Percentiles rank a stretch among this genome's conserved stretches.
Conservation (phyloP, 2,888 invertebrate species). For the Archaeoteleia sp. region DNA sequence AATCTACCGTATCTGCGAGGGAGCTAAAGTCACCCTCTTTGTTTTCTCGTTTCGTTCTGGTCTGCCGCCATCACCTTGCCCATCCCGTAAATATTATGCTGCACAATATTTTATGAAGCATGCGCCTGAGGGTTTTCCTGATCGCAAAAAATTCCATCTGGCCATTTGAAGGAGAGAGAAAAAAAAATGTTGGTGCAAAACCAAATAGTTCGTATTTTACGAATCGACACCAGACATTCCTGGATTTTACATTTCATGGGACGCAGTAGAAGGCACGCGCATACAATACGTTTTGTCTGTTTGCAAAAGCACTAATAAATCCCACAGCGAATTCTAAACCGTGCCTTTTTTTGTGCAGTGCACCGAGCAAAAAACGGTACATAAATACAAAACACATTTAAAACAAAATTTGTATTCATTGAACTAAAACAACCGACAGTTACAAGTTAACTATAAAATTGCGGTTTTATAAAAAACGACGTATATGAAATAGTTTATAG, state of each 20-base stretch:
- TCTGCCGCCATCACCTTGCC: constrained; percentile 22
- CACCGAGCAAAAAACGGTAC: too few species aligned
- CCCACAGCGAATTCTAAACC: constrained; percentile 15
- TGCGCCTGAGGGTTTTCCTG: constrained; percentile 22
- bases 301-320: constrained; percentile 27
- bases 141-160: constrained; percentile 19
- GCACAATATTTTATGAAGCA: constrained; percentile 33
- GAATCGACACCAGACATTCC: constrained; percentile 31
- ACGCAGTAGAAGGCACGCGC: constrained; percentile 13
- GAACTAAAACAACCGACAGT: too few species aligned
- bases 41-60: constrained; percentile 31
- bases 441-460: too few species aligned
- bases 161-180: constrained; percentile 8
- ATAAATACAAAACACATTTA: too few species aligned
- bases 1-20: constrained; percentile 11
- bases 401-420: too few species aligned
- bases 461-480: too few species aligned
- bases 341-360: background rate
- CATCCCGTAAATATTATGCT: constrained; percentile 34
- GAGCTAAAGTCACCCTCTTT: constrained; percentile 18
- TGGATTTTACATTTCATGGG: constrained; percentile 29
- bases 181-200: background rate
- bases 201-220: constrained; percentile 27
- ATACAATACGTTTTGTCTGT: constrained; percentile 28
- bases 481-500: too few species aligned